Evolutionary conservation across 2,797 vertebrate genomes (phyloP).

Genomic region (Steatocranus sp.): DNA sequence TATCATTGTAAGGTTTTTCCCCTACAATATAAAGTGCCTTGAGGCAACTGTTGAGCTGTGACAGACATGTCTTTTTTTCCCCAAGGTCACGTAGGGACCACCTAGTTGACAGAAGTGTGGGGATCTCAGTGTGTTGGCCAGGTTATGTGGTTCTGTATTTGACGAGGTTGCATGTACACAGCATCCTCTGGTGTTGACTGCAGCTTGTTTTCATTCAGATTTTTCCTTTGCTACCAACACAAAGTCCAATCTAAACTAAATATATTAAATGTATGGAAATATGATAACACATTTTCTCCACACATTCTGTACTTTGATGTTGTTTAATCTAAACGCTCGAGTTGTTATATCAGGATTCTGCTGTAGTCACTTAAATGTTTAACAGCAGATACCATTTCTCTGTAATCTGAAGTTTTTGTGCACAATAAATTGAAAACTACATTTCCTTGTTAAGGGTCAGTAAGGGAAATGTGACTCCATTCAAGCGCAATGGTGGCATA

Average conservation of each 20-base stretch:
- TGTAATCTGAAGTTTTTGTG: neutral
- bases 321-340: neutral
- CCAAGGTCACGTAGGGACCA: neutral
- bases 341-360: neutral
- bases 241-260: neutral
- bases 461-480: neutral
- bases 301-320: neutral
- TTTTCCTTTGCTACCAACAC: neutral
- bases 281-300: neutral
- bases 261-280: neutral
- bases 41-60: neutral
- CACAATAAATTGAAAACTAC: neutral
- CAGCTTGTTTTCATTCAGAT: neutral
- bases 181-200: conserved; percentile 49
- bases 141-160: neutral
- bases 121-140: neutral
- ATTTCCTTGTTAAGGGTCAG: neutral
- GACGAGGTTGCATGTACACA: conserved; percentile 12
- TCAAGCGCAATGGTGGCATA: neutral
- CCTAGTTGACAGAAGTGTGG: neutral
- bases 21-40: neutral
- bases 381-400: neutral
- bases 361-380: neutral
- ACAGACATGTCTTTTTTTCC: neutral
- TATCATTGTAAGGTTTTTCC: neutral